Base-by-base conservation (phyloP, 1,140 invertebrate genomes). In the Ephestia elutella region DNA sequence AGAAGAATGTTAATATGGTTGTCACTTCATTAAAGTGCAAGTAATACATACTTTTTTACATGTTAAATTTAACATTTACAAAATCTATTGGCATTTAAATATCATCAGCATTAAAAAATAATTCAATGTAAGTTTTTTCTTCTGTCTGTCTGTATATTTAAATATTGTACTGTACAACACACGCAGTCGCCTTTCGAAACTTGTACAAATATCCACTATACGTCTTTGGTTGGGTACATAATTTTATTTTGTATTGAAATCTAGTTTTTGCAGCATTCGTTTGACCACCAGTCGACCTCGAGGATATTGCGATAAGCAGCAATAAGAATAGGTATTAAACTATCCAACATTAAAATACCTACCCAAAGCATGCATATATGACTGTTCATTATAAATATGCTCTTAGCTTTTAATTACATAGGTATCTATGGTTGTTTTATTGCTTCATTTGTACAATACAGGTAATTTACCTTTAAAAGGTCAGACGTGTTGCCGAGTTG, bases 401-500 rank as follows among this genome's bases (percentile, higher is more conserved):
- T 44, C 5, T 44, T 44, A 44, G 13, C 38, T 15, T 9, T 15
- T 15, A 44, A 5, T 44, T 5, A 44, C 38, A 44, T 35, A 35
- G n/a, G n/a, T n/a, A n/a, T n/a, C n/a, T n/a, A 2, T 35, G 13
- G 32, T 35, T 35, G 32, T 35, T 35, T 35, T 35, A 1, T 35
- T 35, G 32, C 32, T 35, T 35, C 13, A 35, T 35, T 35, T 35
- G 13, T 35, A 35, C 15, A 51, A 49, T 57, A 57, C 17, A 60
- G 56, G 21, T 25, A 25, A 25, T 25, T 25, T 49, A 49, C 32
- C 9, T 32, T 32, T 32, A 32, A 32, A 44, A 44, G 38, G 13
- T 44, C 38, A 44, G 38, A 10, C 32, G 32, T 35, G 3, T 35
- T 11, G 2, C 10, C 3, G 13, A 2, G 2, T n/a, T 35, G 10